Evolutionary conservation across 2,888 invertebrate genomes (phyloP), one percentile per base, ranked within the genome.

Genomic region (Temnothorax unifasciatus): DNA sequence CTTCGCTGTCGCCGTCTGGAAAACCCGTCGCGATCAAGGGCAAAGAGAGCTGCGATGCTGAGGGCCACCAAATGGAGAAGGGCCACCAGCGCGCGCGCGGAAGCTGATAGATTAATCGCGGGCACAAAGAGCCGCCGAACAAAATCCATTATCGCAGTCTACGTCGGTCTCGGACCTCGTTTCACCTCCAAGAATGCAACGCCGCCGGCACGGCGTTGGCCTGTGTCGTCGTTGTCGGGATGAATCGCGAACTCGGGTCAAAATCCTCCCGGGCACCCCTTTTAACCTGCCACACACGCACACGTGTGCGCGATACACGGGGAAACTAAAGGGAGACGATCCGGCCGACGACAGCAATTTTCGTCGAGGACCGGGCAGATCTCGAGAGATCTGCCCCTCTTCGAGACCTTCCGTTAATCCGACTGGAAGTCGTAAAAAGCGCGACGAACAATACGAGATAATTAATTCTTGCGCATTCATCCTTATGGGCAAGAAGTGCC

Each of bases 131-230:
- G 59, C 79, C 85, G 71, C 75, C 87, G 76, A 81, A 84, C 85
- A 77, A 88, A 87, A 88, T 87, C 88, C 88, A 88, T 88, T 88
- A 88, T 61, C 87, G 71, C 63, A 73, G 59, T 64, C 82, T 68
- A 59, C 59, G 29, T 50, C 59, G 69, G 41, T 64, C 73, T 74
- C 75, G 86, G 87, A 84, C 82, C 82, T 63, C 83, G 66, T 44
- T 81, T 85, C 77, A 77, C 73, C 83, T 82, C 83, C 81, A 83
- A 76, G 83, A 87, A 87, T 85, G 71, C 77, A 63, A 29, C 63
- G 75, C 76, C 83, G 74, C 61, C 75, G 69, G 69, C 63, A 21
- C 52, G 82, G 68, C 73, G 83, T 82, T 57, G 79, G 66, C 68
- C 21, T 63, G 29, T 38, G 64, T 74, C 79, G 82, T 52, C 63